Percentiles rank a stretch among this genome's conserved stretches.
Conservation (phyloP, 1,140 invertebrate genomes). For the Magallana gigas region DNA sequence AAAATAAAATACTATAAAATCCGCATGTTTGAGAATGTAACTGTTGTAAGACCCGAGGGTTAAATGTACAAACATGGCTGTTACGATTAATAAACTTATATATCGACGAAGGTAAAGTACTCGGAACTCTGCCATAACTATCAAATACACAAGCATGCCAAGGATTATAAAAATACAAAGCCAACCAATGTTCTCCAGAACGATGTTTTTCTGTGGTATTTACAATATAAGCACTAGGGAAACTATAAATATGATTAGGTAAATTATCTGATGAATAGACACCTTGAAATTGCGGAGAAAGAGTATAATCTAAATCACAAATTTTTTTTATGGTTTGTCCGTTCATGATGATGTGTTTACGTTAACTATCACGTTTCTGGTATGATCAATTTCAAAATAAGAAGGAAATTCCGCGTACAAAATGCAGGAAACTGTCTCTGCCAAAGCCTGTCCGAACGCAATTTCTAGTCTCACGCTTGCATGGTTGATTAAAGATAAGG, state of each 20-base stretch:
- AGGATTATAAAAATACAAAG: background rate
- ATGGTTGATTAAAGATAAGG: background rate
- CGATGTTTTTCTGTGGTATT: background rate
- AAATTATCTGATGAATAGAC: constrained; percentile 31
- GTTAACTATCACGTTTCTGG: background rate
- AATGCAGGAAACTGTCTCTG: background rate
- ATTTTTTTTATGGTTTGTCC: background rate
- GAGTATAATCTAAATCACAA: background rate
- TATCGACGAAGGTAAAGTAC: background rate
- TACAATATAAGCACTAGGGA: constrained; percentile 24
- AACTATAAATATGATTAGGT: background rate
- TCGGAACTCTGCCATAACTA: background rate
- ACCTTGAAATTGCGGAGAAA: constrained; percentile 6
- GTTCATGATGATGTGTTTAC: constrained; percentile 19
- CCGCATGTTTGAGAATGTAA: background rate
- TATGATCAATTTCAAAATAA: background rate
- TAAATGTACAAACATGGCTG: background rate
- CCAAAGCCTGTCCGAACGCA: background rate
- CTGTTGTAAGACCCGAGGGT: too few species aligned
- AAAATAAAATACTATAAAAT: background rate
- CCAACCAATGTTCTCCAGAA: background rate
- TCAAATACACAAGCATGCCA: background rate
- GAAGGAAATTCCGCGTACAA: background rate
- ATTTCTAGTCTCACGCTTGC: constrained; percentile 33
- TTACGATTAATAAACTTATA: background rate